Percentiles rank a stretch among this genome's conserved stretches.
Conservation (phyloP, 2,797 vertebrate genomes). For the Hybognathus amarus region DNA sequence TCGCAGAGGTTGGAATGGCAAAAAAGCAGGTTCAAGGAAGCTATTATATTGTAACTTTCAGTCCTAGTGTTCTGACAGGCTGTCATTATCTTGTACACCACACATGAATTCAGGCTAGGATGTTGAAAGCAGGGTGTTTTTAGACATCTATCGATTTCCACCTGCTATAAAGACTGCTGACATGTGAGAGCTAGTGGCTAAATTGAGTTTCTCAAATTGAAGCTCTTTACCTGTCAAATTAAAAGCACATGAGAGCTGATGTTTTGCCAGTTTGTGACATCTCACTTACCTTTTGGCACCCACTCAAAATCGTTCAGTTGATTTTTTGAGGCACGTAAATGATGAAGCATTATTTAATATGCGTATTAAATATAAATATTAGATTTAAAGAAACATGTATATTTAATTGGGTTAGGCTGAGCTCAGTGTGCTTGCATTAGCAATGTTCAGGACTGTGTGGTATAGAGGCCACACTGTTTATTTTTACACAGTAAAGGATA, state of each 20-base stretch:
- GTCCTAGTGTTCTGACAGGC: conserved; percentile 45
- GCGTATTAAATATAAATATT: conserved; percentile 43
- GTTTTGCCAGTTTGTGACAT: conserved; percentile 49
- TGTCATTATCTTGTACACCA: conserved; percentile 55
- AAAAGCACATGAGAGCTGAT: conserved; percentile 48
- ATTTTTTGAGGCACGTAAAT: conserved; percentile 48
- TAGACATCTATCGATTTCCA: conserved; percentile 59
- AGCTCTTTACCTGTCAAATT: conserved; percentile 54
- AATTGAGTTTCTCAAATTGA: conserved; percentile 58
- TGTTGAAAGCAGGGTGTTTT: conserved; percentile 44
- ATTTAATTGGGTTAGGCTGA: conserved; percentile 46
- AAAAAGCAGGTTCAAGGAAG: conserved; percentile 45
- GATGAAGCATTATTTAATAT: conserved; percentile 50
- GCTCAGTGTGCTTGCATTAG: background rate
- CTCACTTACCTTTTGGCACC: conserved; percentile 41
- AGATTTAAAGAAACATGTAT: conserved; percentile 42
- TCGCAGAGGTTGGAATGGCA: conserved; percentile 26
- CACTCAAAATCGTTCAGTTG: conserved; percentile 47
- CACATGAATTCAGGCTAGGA: conserved; percentile 36
- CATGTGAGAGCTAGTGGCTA: conserved; percentile 47
- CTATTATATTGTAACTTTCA: conserved; percentile 39
- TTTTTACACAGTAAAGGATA: background rate
- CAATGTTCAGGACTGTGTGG: background rate
- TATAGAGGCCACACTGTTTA: background rate
- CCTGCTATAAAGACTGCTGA: conserved; percentile 58